These are phyloP conservation scores for Mormyrops attenuatus DNA, from an alignment of 2,797 vertebrate species.

Conservation along the genomic window DNA sequence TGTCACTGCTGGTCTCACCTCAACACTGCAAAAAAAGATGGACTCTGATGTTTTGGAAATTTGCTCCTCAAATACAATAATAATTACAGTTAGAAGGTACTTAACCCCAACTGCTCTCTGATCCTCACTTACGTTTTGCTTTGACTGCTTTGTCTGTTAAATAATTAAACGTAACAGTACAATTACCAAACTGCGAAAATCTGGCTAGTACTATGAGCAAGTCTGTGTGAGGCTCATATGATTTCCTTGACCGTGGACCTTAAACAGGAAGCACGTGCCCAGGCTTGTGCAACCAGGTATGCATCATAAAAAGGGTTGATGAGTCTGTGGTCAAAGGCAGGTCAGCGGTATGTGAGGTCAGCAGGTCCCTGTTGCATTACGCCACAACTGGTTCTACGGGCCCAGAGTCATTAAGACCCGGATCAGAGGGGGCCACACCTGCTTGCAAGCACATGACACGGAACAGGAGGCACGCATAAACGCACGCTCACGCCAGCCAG, in stretches of 20 bases:
- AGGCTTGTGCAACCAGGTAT: neutral
- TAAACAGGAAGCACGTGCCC: neutral
- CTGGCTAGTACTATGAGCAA: neutral
- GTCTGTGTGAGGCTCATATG: neutral
- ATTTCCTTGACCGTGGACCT: neutral
- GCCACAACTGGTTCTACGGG: neutral
- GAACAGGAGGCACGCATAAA: neutral
- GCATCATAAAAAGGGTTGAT: neutral
- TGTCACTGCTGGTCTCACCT: neutral
- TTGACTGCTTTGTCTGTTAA: neutral
- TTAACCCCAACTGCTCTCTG: neutral
- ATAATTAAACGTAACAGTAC: neutral
- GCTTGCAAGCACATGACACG: neutral
- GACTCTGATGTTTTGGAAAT: neutral
- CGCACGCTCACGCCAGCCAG: neutral
- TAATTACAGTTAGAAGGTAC: neutral
- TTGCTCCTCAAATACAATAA: neutral
- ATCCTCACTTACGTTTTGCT: neutral
- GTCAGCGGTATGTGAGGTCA: conserved; percentile 13
- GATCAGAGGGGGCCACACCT: neutral
- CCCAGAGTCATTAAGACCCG: neutral
- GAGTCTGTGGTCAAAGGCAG: neutral
- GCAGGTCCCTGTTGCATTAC: neutral
- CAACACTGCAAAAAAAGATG: neutral
- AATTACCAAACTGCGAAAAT: neutral